Evolutionary conservation across 2,113 vertebrate species (phyloP).

Genomic region (Zosterops lateralis): DNA sequence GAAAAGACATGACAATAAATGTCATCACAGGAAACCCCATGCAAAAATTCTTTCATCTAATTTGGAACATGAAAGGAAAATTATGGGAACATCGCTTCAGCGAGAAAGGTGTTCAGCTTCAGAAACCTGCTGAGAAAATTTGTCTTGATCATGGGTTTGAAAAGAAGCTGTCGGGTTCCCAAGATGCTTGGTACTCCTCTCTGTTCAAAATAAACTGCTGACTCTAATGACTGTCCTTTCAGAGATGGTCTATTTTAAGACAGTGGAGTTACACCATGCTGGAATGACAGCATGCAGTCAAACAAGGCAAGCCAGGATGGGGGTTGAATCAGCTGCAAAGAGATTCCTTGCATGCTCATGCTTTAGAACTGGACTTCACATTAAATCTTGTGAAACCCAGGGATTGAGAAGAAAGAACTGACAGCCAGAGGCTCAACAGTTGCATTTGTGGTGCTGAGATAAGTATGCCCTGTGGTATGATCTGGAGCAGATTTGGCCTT

Average conservation of each 20-base stretch:
- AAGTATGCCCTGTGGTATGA: fast-evolving
- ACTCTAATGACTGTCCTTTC: slow-evolving; percentile 3
- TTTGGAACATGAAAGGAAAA: not conserved
- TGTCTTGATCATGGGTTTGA: not conserved
- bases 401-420: not conserved
- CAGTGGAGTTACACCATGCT: not conserved
- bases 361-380: not conserved
- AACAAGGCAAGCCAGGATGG: not conserved
- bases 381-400: not conserved
- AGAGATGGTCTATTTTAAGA: slow-evolving; percentile 13
- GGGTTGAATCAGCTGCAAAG: not conserved
- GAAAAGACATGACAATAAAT: not conserved
- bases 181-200: not conserved
- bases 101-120: not conserved
- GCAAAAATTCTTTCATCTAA: not conserved
- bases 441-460: not conserved
- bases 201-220: not conserved
- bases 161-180: not conserved
- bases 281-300: not conserved
- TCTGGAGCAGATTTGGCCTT: not conserved
- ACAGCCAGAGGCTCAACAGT: not conserved
- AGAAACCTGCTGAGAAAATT: not conserved
- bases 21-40: not conserved
- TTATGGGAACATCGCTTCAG: not conserved
- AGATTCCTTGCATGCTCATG: not conserved